Percentiles rank a stretch among this genome's conserved stretches.
phyloP scores from a whole-genome alignment of 2,113 vertebrate genomes.

The Notarius lentiginosus region DNA sequence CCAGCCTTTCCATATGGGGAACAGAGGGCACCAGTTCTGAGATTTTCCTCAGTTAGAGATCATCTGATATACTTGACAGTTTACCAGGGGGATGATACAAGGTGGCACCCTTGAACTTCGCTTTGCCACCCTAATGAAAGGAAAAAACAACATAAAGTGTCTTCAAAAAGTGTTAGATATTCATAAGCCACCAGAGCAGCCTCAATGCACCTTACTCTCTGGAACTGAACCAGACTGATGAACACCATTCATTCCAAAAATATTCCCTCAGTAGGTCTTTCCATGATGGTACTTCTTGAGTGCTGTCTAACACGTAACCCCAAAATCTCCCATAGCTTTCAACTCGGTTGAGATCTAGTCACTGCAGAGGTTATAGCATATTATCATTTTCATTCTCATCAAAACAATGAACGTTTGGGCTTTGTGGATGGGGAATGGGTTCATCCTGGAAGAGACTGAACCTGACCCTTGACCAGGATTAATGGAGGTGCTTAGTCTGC shows the following conservation, averaged over 20 bases:
- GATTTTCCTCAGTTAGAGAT: neutral
- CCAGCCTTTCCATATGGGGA: neutral
- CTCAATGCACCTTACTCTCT: neutral
- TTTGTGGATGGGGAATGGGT: neutral
- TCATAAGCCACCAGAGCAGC: neutral
- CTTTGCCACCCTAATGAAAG: neutral
- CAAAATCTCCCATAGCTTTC: neutral
- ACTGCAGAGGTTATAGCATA: neutral
- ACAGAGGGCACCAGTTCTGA: conserved; percentile 9
- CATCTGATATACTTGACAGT: neutral
- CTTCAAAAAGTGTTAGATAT: neutral
- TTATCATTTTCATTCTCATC: neutral
- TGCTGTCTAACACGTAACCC: neutral
- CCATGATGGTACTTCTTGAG: neutral
- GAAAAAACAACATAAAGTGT: neutral
- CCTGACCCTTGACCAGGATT: conserved; percentile 4
- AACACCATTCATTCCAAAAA: neutral
- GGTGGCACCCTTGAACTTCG: neutral
- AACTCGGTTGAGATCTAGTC: neutral
- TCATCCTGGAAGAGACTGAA: conserved; percentile 3
- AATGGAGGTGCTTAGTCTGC: neutral
- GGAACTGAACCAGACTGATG: neutral
- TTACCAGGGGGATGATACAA: neutral
- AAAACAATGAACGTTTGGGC: neutral
- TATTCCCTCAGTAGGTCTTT: neutral